Base-by-base conservation (phyloP, 2,888 invertebrate genomes). In the Altica lythri region DNA sequence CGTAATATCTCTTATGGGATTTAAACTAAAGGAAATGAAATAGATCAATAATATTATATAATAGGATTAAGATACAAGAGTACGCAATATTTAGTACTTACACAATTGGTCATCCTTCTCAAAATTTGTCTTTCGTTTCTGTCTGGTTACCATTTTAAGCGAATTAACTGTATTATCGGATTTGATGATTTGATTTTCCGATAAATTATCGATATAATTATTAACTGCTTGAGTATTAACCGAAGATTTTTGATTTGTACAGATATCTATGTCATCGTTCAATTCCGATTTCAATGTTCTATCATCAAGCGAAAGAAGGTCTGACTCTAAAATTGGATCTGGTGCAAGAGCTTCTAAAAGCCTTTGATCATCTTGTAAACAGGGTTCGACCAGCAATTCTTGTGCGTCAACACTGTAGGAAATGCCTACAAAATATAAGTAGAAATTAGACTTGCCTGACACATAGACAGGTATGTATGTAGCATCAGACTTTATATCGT, bases 301-400 rank as follows among this genome's bases (percentile, higher is more conserved):
- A 18, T 73, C 75, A 61, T 75, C 75, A 27, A 75, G 61, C 4
- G 72, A 59, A 42, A 75, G 63, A n/a, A 75, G 63, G 53, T 75
- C 74, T 0, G 71, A 65, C 42, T 72, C 67, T 17, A 72, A 51
- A n/a, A 71, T 48, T n/a, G 71, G 69, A 55, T 70, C 68, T 5
- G 73, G 66, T 6, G 69, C 67, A 46, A 74, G 55, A 17, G 69
- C 63, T 57, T 72, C 70, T 35, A 73, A 64, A 46, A 76, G 65
- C 42, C 72, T 70, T 52, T 73, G 72, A 27, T 75, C 69, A 42
- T 75, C 73, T 56, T 75, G 72, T 3, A 75, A 61, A 60, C 73
- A 74, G 18, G 67, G 64, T 49, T 73, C 73, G 2, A 75, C 75
- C 38, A 75, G 59, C 50, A 75, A 68, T 50, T 71, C 69, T 54